Percentiles rank a stretch among this genome's conserved stretches.
phyloP scores from a whole-genome alignment of 2,113 vertebrate species.

The Rana temporaria region DNA sequence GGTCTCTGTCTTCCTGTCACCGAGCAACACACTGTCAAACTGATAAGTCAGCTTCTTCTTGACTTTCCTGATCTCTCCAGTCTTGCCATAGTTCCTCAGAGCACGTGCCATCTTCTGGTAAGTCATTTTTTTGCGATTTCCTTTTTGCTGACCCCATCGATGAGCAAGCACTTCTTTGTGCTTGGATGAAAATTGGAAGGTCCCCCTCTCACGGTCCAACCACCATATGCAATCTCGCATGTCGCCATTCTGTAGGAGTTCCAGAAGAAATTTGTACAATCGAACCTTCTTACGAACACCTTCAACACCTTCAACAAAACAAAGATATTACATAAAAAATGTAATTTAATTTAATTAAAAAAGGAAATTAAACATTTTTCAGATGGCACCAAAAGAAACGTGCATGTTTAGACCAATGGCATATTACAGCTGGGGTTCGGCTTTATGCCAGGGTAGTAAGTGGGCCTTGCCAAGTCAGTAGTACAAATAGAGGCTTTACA shows the following conservation, averaged over 20 bases:
- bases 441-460: too few relatives aligned
- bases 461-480: too few relatives aligned
- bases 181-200: constrained; percentile 77
- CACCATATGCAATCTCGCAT: constrained; percentile 78
- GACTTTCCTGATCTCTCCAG: constrained; percentile 75
- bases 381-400: background rate
- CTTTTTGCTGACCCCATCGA: constrained; percentile 76
- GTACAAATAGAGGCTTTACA: too few relatives aligned
- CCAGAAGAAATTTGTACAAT: constrained; percentile 75
- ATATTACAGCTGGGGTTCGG: too few relatives aligned
- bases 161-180: constrained; percentile 74
- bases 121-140: constrained; percentile 78
- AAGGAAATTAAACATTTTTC: background rate
- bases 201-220: constrained; percentile 72
- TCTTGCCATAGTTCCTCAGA: constrained; percentile 75
- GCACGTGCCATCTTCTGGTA: constrained; percentile 78
- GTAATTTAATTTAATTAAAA: background rate
- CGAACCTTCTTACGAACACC: constrained; percentile 71
- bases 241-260: constrained; percentile 70
- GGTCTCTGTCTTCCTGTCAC: constrained; percentile 35
- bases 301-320: constrained; percentile 8
- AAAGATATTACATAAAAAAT: background rate
- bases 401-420: too few relatives aligned
- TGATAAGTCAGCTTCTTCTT: constrained; percentile 78
- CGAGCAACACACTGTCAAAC: constrained; percentile 69